These are phyloP conservation scores for Lasioglossum vierecki DNA, from an alignment of 2,888 invertebrate species.

Conservation along the genomic window DNA sequence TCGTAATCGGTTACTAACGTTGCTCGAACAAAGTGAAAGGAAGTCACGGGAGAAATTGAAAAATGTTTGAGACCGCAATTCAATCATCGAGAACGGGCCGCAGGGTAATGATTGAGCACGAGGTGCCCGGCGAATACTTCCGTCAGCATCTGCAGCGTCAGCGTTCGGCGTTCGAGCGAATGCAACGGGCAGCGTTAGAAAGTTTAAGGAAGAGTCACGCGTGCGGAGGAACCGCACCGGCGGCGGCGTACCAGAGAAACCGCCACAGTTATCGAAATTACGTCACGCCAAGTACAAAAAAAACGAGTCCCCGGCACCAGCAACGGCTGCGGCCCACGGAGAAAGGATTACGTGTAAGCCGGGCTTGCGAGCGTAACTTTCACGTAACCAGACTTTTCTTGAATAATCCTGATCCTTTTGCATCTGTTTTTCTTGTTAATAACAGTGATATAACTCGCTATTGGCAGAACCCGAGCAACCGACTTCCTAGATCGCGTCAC, in stretches of 20 bases:
- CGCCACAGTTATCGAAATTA: constrained; percentile 66
- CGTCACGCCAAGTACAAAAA: constrained; percentile 49
- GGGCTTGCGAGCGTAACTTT: constrained; percentile 47
- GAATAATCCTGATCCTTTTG: not conserved
- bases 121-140: constrained; percentile 13
- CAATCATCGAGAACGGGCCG: not conserved
- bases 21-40: not conserved
- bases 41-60: not conserved
- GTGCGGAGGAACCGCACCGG: constrained; percentile 33
- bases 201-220: constrained; percentile 55
- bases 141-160: constrained; percentile 26
- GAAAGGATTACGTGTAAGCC: constrained; percentile 45
- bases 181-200: constrained; percentile 56
- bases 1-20: not conserved
- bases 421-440: not conserved
- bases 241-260: constrained; percentile 60
- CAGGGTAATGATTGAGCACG: not conserved
- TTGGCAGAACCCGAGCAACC: not conserved
- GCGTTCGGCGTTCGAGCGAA: not conserved
- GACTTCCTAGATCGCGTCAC: constrained; percentile 16
- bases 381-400: constrained; percentile 55
- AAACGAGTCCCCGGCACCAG: not conserved
- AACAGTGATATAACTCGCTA: constrained; percentile 22
- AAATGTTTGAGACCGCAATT: not conserved
- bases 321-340: not conserved